Evolutionary conservation across 2,888 invertebrate species (phyloP).

Genomic region (Dryobota labecula): DNA sequence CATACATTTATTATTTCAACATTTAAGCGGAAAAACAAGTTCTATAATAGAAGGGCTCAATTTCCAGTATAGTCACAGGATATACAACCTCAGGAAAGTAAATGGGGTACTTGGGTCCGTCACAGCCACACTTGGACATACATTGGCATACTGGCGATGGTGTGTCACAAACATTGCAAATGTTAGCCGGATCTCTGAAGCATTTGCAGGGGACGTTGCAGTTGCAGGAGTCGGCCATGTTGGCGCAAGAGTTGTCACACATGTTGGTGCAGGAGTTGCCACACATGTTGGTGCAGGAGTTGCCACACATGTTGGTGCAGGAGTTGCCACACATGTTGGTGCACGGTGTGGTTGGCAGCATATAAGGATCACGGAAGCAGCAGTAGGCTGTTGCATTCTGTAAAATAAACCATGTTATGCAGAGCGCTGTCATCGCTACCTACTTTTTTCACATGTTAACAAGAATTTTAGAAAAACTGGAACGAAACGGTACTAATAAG

Average conservation of each 20-base stretch:
- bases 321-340: constrained; percentile 61
- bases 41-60: constrained; percentile 72
- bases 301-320: constrained; percentile 59
- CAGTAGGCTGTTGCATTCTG: constrained; percentile 70
- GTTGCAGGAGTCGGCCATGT: constrained; percentile 25
- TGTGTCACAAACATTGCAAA: constrained; percentile 63
- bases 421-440: not conserved
- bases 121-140: constrained; percentile 43
- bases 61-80: constrained; percentile 71
- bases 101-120: constrained; percentile 56
- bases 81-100: constrained; percentile 82
- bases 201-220: constrained; percentile 61
- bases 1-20: constrained; percentile 8
- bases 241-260: constrained; percentile 61
- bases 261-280: constrained; percentile 58
- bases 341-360: constrained; percentile 60
- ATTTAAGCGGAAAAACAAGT: constrained; percentile 62
- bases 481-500: too few relatives aligned
- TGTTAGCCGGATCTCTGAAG: constrained; percentile 65
- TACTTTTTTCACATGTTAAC: not conserved
- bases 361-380: constrained; percentile 69
- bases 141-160: constrained; percentile 62
- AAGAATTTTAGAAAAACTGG: not conserved
- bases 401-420: not conserved
- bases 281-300: constrained; percentile 63